Conservation (phyloP, 2,797 vertebrate genomes). For the Balearica regulorum region DNA sequence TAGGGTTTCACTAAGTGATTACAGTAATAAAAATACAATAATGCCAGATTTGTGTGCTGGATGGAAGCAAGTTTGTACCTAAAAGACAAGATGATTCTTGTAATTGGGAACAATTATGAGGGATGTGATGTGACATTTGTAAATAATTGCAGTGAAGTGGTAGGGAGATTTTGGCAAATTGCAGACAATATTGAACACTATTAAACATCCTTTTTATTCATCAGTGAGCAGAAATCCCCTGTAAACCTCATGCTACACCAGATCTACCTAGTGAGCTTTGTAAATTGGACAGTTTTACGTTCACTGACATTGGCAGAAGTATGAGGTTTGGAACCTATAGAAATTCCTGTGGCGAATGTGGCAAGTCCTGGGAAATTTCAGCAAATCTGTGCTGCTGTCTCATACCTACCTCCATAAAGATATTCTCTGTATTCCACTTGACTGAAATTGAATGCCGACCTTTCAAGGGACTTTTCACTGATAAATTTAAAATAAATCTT, state of each 20-base stretch:
- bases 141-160: not conserved
- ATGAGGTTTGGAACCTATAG: not conserved
- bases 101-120: not conserved
- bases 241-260: not conserved
- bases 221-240: not conserved
- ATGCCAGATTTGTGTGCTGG: not conserved
- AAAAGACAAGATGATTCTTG: not conserved
- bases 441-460: not conserved
- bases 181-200: not conserved
- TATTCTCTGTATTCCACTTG: not conserved
- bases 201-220: not conserved
- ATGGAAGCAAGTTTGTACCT: not conserved
- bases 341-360: not conserved
- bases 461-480: not conserved
- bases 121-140: conserved; percentile 12
- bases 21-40: not conserved
- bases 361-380: not conserved
- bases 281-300: not conserved
- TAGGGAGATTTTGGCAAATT: not conserved
- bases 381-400: not conserved
- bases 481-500: not conserved
- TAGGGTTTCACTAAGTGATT: not conserved
- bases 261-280: not conserved
- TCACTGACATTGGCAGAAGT: not conserved
- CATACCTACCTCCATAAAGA: not conserved